A percentile compares a stretch with the other conserved stretches of the same genome.
Conservation (phyloP, 2,888 invertebrate genomes). For the Lissocephala sabroskyi region DNA sequence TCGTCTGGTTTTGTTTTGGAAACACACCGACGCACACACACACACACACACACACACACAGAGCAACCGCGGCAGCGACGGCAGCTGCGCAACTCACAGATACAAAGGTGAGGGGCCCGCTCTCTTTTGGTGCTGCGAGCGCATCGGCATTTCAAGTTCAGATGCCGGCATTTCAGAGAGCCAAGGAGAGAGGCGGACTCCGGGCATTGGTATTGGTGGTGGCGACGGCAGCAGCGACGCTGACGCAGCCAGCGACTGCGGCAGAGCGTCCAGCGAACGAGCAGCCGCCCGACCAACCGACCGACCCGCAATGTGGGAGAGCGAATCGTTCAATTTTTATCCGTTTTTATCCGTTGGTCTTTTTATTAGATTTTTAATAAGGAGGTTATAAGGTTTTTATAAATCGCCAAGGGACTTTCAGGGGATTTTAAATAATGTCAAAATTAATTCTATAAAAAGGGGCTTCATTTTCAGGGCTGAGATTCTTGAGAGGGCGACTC, state of each 20-base stretch:
- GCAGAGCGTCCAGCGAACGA: constrained; percentile 8
- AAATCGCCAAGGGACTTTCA: too few species aligned
- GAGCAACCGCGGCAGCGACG: constrained; percentile 15
- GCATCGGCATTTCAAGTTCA: constrained; percentile 65
- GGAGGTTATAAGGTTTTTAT: too few species aligned
- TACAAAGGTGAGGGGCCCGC: neutral
- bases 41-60: constrained; percentile 4
- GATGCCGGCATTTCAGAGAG: constrained; percentile 56
- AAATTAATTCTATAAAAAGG: too few species aligned
- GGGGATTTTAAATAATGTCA: too few species aligned
- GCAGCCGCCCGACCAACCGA: too few species aligned
- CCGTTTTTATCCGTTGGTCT: constrained; percentile 33
- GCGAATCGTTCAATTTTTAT: neutral
- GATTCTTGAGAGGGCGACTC: too few species aligned
- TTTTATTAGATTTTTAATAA: too few species aligned
- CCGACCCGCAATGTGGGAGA: too few species aligned
- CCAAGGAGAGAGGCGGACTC: constrained; percentile 8
- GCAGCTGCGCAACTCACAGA: constrained; percentile 22
- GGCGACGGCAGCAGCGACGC: constrained; percentile 5
- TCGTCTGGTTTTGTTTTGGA: too few species aligned
- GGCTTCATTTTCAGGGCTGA: too few species aligned
- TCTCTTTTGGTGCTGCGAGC: constrained; percentile 21
- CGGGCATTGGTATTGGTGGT: constrained; percentile 10
- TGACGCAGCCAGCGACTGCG: constrained; percentile 8
- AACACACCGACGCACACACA: constrained; percentile 48